Conservation (phyloP, 1,140 invertebrate genomes). For the Araneus ventricosus region DNA sequence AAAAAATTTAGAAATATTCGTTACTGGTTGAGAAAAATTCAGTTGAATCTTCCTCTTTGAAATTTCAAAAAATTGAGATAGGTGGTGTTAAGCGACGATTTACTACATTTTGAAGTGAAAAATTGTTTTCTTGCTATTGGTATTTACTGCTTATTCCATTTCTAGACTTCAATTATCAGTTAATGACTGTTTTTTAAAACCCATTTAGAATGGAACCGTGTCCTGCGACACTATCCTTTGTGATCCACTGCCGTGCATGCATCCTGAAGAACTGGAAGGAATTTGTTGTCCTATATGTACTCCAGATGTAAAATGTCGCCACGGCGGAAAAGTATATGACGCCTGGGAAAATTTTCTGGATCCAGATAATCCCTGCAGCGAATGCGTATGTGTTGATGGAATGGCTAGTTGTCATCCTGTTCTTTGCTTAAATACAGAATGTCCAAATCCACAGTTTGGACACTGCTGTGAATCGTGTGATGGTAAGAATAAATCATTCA, state of each 20-base stretch:
- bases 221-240: slow-evolving; percentile 59
- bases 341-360: slow-evolving; percentile 68
- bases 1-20: too few species aligned
- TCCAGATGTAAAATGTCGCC: slow-evolving; percentile 43
- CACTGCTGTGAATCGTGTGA: slow-evolving; percentile 70
- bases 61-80: too few species aligned
- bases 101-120: too few species aligned
- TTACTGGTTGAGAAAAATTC: too few species aligned
- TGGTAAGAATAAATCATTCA: slow-evolving; percentile 32
- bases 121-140: too few species aligned
- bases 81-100: too few species aligned
- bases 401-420: slow-evolving; percentile 65
- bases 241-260: slow-evolving; percentile 47
- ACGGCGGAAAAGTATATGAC: slow-evolving; percentile 38
- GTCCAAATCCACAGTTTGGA: slow-evolving; percentile 66
- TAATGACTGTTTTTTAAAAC: not conserved
- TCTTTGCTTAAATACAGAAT: slow-evolving; percentile 42
- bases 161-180: too few species aligned
- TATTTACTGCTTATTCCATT: too few species aligned
- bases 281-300: slow-evolving; percentile 67
- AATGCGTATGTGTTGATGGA: slow-evolving; percentile 71
- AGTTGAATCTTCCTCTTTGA: too few species aligned
- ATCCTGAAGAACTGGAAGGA: slow-evolving; percentile 53
- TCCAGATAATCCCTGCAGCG: slow-evolving; percentile 61
- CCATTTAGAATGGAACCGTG: slow-evolving; percentile 60